phyloP scores from a whole-genome alignment of 1,140 invertebrate genomes.

The Hyphantria cunea region DNA sequence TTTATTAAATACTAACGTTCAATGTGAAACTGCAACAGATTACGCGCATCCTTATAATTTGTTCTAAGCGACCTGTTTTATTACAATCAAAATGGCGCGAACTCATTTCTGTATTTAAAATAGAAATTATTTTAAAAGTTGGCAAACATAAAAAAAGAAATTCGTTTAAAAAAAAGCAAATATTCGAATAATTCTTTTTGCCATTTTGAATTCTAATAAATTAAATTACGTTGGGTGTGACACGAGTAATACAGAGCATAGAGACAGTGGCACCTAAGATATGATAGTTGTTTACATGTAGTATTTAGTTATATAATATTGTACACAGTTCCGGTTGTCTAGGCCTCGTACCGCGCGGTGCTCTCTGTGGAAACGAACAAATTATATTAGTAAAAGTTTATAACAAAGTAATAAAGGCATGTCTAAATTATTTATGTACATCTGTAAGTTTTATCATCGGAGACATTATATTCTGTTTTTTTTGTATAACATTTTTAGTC shows the following conservation, averaged over 20 bases:
- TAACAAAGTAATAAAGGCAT: too few species aligned
- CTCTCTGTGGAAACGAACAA: constrained; percentile 47
- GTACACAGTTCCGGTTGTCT: constrained; percentile 44
- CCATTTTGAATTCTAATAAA: not conserved
- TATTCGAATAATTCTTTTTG: not conserved
- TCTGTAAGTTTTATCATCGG: too few species aligned
- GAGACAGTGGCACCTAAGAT: constrained; percentile 41
- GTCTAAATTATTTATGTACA: not conserved
- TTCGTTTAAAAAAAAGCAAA: not conserved
- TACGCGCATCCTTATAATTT: constrained; percentile 14
- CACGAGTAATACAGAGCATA: not conserved
- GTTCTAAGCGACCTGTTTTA: constrained; percentile 4
- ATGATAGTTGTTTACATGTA: constrained; percentile 46
- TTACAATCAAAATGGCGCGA: constrained; percentile 10
- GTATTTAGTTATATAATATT: constrained; percentile 25
- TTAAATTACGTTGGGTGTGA: not conserved
- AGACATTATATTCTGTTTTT: too few species aligned
- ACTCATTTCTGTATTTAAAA: not conserved
- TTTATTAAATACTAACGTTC: constrained; percentile 1
- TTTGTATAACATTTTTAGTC: not conserved
- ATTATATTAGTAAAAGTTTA: constrained; percentile 4
- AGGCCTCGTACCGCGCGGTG: constrained; percentile 60
- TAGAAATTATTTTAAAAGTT: not conserved
- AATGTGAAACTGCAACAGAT: constrained; percentile 38
- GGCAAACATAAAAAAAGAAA: not conserved